These are phyloP conservation scores for Emys orbicularis DNA, from an alignment of 2,797 vertebrate genomes.

Conservation along the genomic window DNA sequence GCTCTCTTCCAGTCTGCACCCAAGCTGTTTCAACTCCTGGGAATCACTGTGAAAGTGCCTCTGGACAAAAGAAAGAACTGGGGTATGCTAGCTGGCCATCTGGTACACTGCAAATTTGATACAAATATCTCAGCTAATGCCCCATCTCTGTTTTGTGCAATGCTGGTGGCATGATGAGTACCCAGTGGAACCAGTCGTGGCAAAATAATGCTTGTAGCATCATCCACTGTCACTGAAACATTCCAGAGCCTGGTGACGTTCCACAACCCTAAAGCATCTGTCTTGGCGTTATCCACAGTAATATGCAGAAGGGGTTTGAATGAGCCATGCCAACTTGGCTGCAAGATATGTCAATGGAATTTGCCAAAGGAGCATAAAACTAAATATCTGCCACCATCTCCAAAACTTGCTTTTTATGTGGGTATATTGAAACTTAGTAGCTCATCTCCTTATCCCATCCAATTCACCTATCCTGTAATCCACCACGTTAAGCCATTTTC, in stretches of 20 bases:
- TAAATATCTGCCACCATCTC: not conserved
- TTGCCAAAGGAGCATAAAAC: not conserved
- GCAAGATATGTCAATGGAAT: not conserved
- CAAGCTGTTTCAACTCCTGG: not conserved
- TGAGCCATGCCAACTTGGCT: not conserved
- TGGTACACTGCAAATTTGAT: not conserved
- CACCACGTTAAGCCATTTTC: not conserved
- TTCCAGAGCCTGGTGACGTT: not conserved
- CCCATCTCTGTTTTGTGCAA: not conserved
- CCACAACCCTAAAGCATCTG: not conserved
- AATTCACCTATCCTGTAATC: not conserved
- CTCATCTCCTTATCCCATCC: not conserved
- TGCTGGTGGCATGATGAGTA: not conserved
- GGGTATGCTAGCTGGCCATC: not conserved
- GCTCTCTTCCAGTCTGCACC: not conserved
- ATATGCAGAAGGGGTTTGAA: not conserved
- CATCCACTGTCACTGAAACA: not conserved
- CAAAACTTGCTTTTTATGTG: not conserved
- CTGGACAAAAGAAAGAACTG: not conserved
- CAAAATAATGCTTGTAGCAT: not conserved
- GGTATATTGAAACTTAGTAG: not conserved
- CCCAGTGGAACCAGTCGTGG: not conserved
- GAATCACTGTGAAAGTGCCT: not conserved
- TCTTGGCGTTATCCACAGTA: not conserved
- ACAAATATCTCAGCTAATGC: not conserved